Percentiles rank a stretch among this genome's conserved stretches.
These are phyloP conservation scores for Coregonus sp. DNA, from an alignment of 2,797 vertebrate genomes.

Conservation along the genomic window DNA sequence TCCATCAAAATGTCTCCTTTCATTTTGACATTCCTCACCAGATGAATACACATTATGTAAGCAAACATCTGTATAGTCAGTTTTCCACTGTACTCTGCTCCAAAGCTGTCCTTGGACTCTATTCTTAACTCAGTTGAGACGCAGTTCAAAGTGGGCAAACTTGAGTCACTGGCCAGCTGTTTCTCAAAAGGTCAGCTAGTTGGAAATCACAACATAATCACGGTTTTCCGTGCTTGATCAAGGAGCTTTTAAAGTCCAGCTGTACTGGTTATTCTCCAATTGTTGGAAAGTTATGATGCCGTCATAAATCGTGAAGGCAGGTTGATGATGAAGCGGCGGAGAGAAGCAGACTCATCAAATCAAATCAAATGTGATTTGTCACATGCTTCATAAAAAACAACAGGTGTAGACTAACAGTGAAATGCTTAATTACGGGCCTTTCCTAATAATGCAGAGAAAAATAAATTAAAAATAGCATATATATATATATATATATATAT, in stretches of 20 bases:
- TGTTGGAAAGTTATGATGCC: neutral
- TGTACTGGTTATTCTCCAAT: neutral
- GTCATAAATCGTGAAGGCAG: slow-evolving; percentile 3
- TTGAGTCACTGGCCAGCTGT: slow-evolving; percentile 5
- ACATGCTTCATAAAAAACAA: too few relatives aligned
- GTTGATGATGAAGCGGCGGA: neutral
- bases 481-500: too few relatives aligned
- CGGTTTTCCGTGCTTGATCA: neutral
- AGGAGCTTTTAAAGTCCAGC: neutral
- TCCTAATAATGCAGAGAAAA: too few relatives aligned
- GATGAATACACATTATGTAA: neutral
- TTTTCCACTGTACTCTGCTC: slow-evolving; percentile 30
- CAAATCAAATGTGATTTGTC: too few relatives aligned
- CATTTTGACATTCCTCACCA: slow-evolving; percentile 6
- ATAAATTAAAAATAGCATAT: too few relatives aligned
- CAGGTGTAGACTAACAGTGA: too few relatives aligned
- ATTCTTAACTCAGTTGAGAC: slow-evolving; percentile 5
- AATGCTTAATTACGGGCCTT: too few relatives aligned
- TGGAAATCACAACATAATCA: slow-evolving; percentile 20
- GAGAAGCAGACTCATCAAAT: neutral
- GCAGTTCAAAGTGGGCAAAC: slow-evolving; percentile 3
- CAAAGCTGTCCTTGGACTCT: neutral
- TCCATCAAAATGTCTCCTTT: slow-evolving; percentile 7
- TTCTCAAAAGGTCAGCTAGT: neutral
- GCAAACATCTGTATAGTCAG: neutral